Evolutionary conservation across 2,888 invertebrate genomes (phyloP).

Genomic region (Lordiphosa fenestrarum): DNA sequence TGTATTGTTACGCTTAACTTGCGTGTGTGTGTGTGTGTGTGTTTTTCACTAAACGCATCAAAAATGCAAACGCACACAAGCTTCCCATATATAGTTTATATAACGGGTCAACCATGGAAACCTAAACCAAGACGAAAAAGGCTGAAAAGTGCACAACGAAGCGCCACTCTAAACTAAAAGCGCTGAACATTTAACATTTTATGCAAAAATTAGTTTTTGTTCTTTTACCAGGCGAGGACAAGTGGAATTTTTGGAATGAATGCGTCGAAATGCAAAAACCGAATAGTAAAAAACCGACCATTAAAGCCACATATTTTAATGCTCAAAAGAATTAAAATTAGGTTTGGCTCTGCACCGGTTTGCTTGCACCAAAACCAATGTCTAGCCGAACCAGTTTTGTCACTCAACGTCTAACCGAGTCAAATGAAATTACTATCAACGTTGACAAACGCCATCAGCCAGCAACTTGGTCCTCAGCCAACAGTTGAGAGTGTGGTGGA

Average conservation of each 20-base stretch:
- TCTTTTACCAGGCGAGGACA: not conserved
- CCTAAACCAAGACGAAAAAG: constrained; percentile 16
- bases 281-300: no score
- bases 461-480: constrained; percentile 57
- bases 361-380: constrained; percentile 12
- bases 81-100: constrained; percentile 13
- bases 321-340: no score
- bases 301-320: no score
- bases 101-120: constrained; percentile 22
- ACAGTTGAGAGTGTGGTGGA: constrained; percentile 17
- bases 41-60: constrained; percentile 33
- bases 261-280: no score
- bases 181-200: constrained; percentile 34
- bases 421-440: constrained; percentile 51
- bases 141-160: constrained; percentile 23
- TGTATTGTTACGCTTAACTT: constrained; percentile 55
- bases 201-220: constrained; percentile 12
- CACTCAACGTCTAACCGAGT: constrained; percentile 9
- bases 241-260: no score
- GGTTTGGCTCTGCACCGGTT: no score
- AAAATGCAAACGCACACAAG: constrained; percentile 35
- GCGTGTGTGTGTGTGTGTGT: constrained; percentile 2
- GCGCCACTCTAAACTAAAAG: constrained; percentile 29
- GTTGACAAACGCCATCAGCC: constrained; percentile 41
- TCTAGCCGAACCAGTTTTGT: constrained; percentile 21